Percentiles rank a stretch among this genome's conserved stretches.
These are phyloP conservation scores for Lasioglossum pauxillum DNA, from an alignment of 2,888 invertebrate genomes.

Conservation along the genomic window DNA sequence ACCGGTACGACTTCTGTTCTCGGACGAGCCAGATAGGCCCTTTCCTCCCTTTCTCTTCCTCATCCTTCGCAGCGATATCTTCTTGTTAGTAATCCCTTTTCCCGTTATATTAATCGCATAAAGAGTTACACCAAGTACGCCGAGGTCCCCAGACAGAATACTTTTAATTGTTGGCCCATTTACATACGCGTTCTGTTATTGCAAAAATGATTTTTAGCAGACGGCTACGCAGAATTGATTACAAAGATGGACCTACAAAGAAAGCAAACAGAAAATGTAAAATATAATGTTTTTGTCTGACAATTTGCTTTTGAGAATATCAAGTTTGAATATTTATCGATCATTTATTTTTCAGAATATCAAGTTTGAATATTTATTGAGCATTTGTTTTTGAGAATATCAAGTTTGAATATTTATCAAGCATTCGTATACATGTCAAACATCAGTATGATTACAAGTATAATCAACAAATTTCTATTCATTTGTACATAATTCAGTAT, in stretches of 20 bases:
- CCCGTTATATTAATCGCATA: constrained; percentile 26
- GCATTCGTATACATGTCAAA: too few species aligned
- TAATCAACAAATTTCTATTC: too few species aligned
- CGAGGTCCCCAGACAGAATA: not conserved
- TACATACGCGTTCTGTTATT: not conserved
- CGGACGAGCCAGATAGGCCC: constrained; percentile 43
- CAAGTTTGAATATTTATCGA: not conserved
- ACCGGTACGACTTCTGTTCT: constrained; percentile 58
- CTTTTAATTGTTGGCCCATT: not conserved
- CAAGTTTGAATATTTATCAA: too few species aligned
- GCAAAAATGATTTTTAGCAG: not conserved
- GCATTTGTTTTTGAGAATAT: too few species aligned
- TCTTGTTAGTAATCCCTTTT: constrained; percentile 30
- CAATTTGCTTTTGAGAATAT: not conserved
- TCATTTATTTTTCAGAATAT: too few species aligned
- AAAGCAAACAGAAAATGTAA: not conserved
- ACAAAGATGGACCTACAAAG: not conserved
- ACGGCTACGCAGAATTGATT: too few species aligned
- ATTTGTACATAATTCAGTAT: not conserved
- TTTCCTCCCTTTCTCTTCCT: constrained; percentile 11
- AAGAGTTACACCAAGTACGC: not conserved
- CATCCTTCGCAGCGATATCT: constrained; percentile 10
- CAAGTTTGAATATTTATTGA: too few species aligned
- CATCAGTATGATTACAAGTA: too few species aligned
- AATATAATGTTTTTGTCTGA: not conserved